These are phyloP conservation scores for Geotrupes spiniger DNA, from an alignment of 2,888 invertebrate genomes.

Conservation along the genomic window DNA sequence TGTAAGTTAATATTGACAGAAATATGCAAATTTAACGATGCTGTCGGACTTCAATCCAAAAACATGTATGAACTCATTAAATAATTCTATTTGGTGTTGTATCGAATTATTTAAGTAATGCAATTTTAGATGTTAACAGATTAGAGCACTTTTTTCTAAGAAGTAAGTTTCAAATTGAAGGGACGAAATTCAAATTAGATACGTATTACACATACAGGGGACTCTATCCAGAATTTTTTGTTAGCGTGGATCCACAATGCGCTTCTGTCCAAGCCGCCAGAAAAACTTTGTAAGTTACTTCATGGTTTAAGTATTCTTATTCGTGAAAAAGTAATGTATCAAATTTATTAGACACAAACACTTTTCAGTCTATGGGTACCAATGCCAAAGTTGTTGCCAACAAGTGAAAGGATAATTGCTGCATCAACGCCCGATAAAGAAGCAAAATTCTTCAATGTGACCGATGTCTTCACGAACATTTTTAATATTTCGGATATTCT, in stretches of 20 bases:
- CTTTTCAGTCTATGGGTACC: neutral
- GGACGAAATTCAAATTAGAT: neutral
- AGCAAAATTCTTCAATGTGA: neutral
- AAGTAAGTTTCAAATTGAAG: neutral
- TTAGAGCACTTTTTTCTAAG: neutral
- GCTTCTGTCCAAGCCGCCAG: neutral
- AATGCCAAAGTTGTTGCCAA: neutral
- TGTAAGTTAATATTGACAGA: too few relatives aligned
- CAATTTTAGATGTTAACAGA: neutral
- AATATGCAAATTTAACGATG: too few relatives aligned
- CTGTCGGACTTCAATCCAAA: too few relatives aligned
- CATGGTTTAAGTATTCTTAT: too few relatives aligned
- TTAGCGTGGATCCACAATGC: neutral
- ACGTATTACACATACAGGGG: conserved; percentile 1
- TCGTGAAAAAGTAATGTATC: neutral
- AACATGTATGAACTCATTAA: too few relatives aligned
- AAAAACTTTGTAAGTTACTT: neutral
- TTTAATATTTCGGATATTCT: neutral
- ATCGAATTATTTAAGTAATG: too few relatives aligned
- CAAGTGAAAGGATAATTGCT: neutral
- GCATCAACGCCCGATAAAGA: neutral
- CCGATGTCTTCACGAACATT: neutral
- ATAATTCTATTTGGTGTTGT: too few relatives aligned
- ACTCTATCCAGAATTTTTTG: neutral
- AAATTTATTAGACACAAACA: neutral